Conservation (phyloP, 2,888 invertebrate species). For the Temnothorax rugatulus region DNA sequence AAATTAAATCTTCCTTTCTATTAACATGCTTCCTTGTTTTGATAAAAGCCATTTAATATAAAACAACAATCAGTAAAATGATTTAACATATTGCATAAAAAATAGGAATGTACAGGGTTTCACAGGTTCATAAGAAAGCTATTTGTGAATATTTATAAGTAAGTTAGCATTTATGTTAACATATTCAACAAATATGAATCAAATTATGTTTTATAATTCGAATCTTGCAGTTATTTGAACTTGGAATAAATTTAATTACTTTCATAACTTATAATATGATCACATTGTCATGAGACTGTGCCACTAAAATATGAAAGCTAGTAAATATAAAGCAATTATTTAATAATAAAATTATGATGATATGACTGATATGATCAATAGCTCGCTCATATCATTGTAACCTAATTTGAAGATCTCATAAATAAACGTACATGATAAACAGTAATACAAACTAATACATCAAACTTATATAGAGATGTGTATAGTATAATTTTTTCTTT, state of each 20-base stretch:
- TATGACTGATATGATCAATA: conserved; percentile 60
- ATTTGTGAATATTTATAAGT: conserved; percentile 49
- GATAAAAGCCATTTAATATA: conserved; percentile 1
- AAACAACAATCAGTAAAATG: conserved; percentile 10
- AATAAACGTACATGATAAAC: conserved; percentile 55
- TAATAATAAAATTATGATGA: conserved; percentile 58
- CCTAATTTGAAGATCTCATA: conserved; percentile 49
- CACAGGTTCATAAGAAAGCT: conserved; percentile 48
- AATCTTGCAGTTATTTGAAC: conserved; percentile 65
- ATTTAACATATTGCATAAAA: conserved; percentile 37
- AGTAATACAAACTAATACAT: conserved; percentile 25
- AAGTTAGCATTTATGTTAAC: conserved; percentile 62
- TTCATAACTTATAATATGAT: conserved; percentile 48
- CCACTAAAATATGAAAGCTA: conserved; percentile 70
- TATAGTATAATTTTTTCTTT: conserved; percentile 25
- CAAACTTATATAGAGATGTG: conserved; percentile 24
- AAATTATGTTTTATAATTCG: conserved; percentile 52
- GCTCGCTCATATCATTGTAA: conserved; percentile 53
- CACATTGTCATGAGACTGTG: conserved; percentile 58
- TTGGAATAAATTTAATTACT: conserved; percentile 56
- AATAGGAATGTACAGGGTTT: conserved; percentile 67
- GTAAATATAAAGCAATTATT: conserved; percentile 68
- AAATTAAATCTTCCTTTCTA: conserved; percentile 30
- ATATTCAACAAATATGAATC: conserved; percentile 58
- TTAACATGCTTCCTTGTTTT: not conserved